Percentiles rank a stretch among this genome's conserved stretches.
Evolutionary conservation across 1,140 invertebrate genomes (phyloP).

Genomic region (Drosophila sucinea): DNA sequence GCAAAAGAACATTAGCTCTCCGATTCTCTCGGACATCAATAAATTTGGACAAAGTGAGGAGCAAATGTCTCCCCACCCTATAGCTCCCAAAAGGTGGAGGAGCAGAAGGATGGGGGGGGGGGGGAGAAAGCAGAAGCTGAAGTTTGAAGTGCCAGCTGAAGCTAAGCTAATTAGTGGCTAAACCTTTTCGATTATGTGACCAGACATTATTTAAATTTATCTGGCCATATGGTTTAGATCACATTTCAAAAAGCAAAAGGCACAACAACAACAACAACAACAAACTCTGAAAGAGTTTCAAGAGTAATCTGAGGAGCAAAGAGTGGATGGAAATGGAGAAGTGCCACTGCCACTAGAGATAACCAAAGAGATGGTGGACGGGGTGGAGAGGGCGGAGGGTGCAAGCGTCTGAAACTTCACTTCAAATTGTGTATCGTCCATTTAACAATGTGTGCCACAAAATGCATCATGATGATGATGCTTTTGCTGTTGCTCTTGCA

Average conservation of each 20-base stretch:
- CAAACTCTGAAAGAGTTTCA: constrained; percentile 7
- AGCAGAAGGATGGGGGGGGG: background rate
- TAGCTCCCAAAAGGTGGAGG: constrained; percentile 22
- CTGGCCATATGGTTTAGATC: constrained; percentile 35
- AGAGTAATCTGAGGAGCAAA: constrained; percentile 32
- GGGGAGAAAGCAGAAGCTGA: background rate
- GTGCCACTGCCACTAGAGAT: constrained; percentile 17
- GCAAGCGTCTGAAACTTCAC: constrained; percentile 59
- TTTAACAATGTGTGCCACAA: constrained; percentile 80
- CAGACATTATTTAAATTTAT: constrained; percentile 45
- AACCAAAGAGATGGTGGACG: background rate
- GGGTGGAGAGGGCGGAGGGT: background rate
- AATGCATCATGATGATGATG: constrained; percentile 67
- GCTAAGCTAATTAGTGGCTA: constrained; percentile 66
- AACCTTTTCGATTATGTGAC: constrained; percentile 54
- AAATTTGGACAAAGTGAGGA: constrained; percentile 48
- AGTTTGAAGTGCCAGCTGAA: constrained; percentile 7
- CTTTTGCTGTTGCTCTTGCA: background rate
- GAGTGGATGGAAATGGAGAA: constrained; percentile 24
- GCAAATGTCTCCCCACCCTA: constrained; percentile 23
- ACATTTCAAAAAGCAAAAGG: constrained; percentile 42
- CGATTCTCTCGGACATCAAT: constrained; percentile 51
- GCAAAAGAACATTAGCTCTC: constrained; percentile 27
- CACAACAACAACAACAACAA: constrained; percentile 3
- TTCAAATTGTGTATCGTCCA: constrained; percentile 66